Evolutionary conservation across 2,113 vertebrate species (phyloP).

Genomic region (Carassius gibelio): DNA sequence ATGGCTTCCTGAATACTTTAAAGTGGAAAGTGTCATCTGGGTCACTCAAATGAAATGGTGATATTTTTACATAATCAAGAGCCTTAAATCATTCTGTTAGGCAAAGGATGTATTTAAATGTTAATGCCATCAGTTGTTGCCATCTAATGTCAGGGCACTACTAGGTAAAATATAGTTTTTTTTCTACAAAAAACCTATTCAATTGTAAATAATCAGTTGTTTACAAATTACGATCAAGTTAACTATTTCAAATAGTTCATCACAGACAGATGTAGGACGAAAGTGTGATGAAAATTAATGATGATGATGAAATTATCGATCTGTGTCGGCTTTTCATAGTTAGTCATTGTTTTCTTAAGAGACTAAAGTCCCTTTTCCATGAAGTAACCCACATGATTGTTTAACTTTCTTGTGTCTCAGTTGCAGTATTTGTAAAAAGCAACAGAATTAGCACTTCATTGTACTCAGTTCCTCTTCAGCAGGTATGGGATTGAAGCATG

Average conservation of each 20-base stretch:
- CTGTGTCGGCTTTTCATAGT: background rate
- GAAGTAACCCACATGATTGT: background rate
- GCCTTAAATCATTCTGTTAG: background rate
- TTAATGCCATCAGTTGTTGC: background rate
- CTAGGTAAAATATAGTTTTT: too few relatives aligned
- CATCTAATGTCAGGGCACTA: background rate
- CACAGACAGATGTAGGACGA: background rate
- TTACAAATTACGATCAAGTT: background rate
- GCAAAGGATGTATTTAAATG: background rate
- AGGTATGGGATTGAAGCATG: conserved; percentile 72
- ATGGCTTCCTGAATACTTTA: background rate
- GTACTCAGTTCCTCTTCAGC: conserved; percentile 28
- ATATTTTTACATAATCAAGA: background rate
- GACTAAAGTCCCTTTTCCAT: background rate
- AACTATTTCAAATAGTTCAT: too few relatives aligned
- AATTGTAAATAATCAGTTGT: background rate
- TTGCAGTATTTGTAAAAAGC: conserved; percentile 96
- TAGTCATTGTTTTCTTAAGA: background rate
- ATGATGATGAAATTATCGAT: background rate
- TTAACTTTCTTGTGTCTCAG: conserved; percentile 71
- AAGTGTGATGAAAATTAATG: background rate
- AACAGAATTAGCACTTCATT: conserved; percentile 69
- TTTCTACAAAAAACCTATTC: too few relatives aligned
- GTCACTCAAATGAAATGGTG: background rate
- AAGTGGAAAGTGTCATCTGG: background rate